These are phyloP conservation scores for Cyanoramphus novaezelandiae DNA, from an alignment of 2,113 vertebrate species.

Conservation along the genomic window DNA sequence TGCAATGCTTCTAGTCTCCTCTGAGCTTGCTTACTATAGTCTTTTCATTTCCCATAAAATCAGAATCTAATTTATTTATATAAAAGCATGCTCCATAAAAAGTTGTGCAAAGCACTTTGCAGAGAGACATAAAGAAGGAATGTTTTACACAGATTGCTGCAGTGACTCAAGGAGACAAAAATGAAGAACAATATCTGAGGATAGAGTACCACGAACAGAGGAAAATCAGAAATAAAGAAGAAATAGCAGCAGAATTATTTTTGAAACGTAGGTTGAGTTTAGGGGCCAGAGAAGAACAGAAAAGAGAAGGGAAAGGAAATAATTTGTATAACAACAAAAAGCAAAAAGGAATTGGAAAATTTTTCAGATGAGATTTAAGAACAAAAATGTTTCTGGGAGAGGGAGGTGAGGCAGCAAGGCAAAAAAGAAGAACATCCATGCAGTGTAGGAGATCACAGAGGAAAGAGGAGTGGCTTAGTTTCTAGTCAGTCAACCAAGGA, in stretches of 20 bases:
- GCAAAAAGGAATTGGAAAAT: slow-evolving; percentile 9
- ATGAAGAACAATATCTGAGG: not conserved
- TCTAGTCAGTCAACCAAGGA: not conserved
- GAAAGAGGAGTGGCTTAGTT: not conserved
- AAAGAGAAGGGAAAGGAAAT: not conserved
- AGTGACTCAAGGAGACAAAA: not conserved
- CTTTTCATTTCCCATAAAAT: not conserved
- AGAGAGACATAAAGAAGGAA: slow-evolving; percentile 14
- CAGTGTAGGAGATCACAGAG: not conserved
- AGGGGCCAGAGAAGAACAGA: not conserved
- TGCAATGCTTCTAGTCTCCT: not conserved
- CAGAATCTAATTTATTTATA: slow-evolving; percentile 31
- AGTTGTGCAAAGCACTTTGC: slow-evolving; percentile 29
- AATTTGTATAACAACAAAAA: not conserved
- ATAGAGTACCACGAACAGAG: not conserved
- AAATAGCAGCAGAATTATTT: slow-evolving; percentile 14
- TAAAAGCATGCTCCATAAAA: slow-evolving; percentile 19
- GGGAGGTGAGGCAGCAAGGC: not conserved
- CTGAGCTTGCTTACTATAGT: not conserved
- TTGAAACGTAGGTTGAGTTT: not conserved
- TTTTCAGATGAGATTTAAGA: slow-evolving; percentile 36
- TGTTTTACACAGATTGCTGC: not conserved
- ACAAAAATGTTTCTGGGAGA: not conserved
- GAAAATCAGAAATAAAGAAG: slow-evolving; percentile 24
- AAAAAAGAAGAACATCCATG: not conserved